Evolutionary conservation across 2,113 vertebrate genomes (phyloP).

Genomic region (Lepisosteus osseus): DNA sequence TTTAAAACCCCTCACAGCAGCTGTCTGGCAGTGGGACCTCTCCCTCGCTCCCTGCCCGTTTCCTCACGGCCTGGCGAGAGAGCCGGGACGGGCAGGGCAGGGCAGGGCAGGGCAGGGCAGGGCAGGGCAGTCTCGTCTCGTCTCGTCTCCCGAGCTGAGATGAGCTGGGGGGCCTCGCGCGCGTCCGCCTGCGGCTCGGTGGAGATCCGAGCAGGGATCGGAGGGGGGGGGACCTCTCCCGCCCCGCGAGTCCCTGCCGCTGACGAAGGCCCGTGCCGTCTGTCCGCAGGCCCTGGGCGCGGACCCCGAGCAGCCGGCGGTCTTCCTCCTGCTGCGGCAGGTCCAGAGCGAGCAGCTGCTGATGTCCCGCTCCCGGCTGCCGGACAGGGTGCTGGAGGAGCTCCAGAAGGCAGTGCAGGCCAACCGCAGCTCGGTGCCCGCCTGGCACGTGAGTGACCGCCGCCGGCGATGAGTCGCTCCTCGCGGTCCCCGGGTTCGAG

Average conservation of each 20-base stretch:
- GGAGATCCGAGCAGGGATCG: too few relatives aligned
- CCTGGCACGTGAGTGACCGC: conserved; percentile 82
- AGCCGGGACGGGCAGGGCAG: too few relatives aligned
- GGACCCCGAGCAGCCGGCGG: conserved; percentile 74
- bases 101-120: too few relatives aligned
- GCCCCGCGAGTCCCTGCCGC: neutral
- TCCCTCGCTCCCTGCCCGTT: too few relatives aligned
- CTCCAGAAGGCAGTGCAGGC: conserved; percentile 76
- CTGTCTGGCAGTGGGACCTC: too few relatives aligned
- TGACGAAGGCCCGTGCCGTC: conserved; percentile 6
- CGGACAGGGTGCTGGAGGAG: conserved; percentile 76
- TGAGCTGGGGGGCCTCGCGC: neutral
- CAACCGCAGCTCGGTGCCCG: conserved; percentile 76
- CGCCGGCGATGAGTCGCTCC: too few relatives aligned
- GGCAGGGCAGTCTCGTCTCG: too few relatives aligned
- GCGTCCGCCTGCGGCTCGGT: too few relatives aligned
- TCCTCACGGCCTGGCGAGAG: too few relatives aligned
- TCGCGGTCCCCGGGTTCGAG: too few relatives aligned
- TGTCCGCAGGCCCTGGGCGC: conserved; percentile 72
- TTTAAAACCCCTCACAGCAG: too few relatives aligned
- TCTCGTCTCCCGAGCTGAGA: too few relatives aligned
- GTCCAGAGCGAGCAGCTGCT: conserved; percentile 84
- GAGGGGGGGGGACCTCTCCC: neutral
- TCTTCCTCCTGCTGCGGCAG: conserved; percentile 81
- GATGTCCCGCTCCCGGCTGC: conserved; percentile 63